phyloP scores from a whole-genome alignment of 2,888 invertebrate species.

The Empis livida region DNA sequence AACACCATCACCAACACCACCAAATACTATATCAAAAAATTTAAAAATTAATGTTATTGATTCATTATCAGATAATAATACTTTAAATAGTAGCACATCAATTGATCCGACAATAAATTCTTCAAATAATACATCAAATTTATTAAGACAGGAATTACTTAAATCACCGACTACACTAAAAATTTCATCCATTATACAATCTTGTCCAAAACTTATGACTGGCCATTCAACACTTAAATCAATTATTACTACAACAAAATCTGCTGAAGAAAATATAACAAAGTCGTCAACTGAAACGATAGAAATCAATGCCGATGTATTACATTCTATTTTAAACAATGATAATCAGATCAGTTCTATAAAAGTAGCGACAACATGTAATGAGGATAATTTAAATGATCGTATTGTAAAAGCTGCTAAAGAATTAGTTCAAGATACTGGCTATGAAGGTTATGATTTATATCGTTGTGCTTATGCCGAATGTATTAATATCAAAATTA shows the following conservation, averaged over 20 bases:
- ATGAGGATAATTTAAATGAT: background rate
- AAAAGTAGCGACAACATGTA: too few relatives aligned
- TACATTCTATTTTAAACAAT: too few relatives aligned
- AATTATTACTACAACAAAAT: background rate
- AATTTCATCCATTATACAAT: background rate
- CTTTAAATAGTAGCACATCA: too few relatives aligned
- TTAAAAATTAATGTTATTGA: background rate
- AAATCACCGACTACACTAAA: background rate
- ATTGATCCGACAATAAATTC: too few relatives aligned
- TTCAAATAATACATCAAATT: too few relatives aligned
- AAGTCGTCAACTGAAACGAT: background rate
- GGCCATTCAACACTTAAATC: background rate
- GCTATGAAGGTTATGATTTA: constrained; percentile 15
- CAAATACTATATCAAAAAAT: background rate
- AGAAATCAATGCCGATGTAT: background rate
- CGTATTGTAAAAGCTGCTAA: constrained; percentile 13
- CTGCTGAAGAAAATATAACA: background rate
- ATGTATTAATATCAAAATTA: constrained; percentile 16
- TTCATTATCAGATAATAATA: background rate
- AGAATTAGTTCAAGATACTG: constrained; percentile 13
- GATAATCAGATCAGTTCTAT: too few relatives aligned
- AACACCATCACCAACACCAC: background rate
- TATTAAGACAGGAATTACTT: too few relatives aligned
- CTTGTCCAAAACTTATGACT: background rate
- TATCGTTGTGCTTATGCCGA: constrained; percentile 20